Evolutionary conservation across 2,797 vertebrate species (phyloP), one percentile per base, ranked within the genome.

Genomic region (Leontocebus nigricollis): DNA sequence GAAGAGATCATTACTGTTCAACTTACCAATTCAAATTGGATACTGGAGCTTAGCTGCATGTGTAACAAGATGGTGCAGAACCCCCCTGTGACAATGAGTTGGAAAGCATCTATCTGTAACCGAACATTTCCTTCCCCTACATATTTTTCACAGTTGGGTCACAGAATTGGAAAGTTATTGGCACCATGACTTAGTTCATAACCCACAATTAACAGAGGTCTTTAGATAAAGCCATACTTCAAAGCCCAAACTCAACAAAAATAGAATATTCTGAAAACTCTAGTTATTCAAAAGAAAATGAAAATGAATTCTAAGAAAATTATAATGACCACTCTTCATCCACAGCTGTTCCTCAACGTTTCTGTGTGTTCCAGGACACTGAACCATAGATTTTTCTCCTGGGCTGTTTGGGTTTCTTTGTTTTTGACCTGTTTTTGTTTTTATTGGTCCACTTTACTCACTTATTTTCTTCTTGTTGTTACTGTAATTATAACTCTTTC

Each of bases 21-120:
- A 89, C 39, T 91, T 76, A 48, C 86, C 67, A 95, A 88, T 94
- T 95, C 94, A 94, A 70, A 96, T 95, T 48, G 92, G 7, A 93
- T 77, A 57, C 82, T 20, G 26, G 55, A 76, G 50, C 61, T 91
- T 88, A 48, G 46, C 22, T 76, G 77, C 33, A 33, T 77, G 44
- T 81, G 15, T 86, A 48, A 48, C 41, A 83, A 96, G 83, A 93
- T 61, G 80, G 84, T 79, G 4, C 24, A 88, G 24, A 52, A 57
- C 12, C 48, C 82, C 27, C 93, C 44, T 55, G 30, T 92, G 92
- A 44, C 39, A 77, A 3, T 12, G 41, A 76, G 48, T n/a, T 86
- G 55, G 73, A 77, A 20, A 55, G 57, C 26, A n/a, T 85, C 85
- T 80, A 72, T 85, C 72, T 48, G 72, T 72, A 81, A 84, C 70